Evolutionary conservation across 2,888 invertebrate species (phyloP).

Genomic region (Eupithecia insigniata): DNA sequence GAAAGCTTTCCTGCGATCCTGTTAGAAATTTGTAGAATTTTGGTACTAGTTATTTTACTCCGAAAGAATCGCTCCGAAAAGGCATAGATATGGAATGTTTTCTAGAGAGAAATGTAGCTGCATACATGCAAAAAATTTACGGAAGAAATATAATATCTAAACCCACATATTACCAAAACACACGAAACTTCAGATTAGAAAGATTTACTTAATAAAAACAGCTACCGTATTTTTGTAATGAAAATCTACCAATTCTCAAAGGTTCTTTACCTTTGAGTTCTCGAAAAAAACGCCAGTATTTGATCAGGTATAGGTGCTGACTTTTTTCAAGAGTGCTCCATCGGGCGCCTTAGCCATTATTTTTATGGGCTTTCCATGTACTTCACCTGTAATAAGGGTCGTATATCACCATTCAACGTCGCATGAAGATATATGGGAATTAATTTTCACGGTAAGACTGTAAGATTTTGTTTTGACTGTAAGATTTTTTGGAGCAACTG

Average conservation of each 20-base stretch:
- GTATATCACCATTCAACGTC: slow-evolving; percentile 57
- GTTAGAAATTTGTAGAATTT: neutral
- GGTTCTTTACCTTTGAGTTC: neutral
- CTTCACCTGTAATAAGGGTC: slow-evolving; percentile 50
- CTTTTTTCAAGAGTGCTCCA: slow-evolving; percentile 45
- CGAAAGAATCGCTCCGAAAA: neutral
- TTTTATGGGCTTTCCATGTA: slow-evolving; percentile 66
- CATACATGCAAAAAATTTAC: neutral
- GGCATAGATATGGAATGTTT: neutral
- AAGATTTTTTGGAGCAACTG: slow-evolving; percentile 6
- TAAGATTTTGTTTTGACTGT: slow-evolving; percentile 42
- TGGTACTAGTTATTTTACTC: neutral
- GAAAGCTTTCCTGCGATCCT: neutral
- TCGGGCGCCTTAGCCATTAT: slow-evolving; percentile 49
- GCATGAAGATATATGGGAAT: slow-evolving; percentile 57
- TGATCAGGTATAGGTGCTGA: slow-evolving; percentile 50
- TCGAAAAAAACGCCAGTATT: slow-evolving; percentile 33
- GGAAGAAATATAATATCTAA: neutral
- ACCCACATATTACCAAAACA: neutral
- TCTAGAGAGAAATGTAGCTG: neutral
- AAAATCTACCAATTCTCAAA: slow-evolving; percentile 9
- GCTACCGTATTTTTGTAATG: neutral
- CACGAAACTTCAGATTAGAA: neutral
- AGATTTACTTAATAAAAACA: neutral
- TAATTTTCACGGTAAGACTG: slow-evolving; percentile 40